These are phyloP conservation scores for Andricus grossulariae DNA, from an alignment of 1,140 invertebrate genomes.

Conservation along the genomic window DNA sequence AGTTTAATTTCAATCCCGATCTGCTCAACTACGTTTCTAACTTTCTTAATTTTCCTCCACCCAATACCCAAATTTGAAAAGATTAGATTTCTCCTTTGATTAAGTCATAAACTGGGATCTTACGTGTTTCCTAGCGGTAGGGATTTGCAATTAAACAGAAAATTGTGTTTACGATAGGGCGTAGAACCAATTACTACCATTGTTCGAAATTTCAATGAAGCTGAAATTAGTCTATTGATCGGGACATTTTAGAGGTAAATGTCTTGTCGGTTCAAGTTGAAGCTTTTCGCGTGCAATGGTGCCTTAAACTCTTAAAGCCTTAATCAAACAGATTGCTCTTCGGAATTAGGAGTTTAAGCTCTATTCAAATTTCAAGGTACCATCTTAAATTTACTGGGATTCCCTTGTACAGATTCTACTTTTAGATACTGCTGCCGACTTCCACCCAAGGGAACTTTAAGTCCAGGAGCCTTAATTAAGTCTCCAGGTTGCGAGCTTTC, in stretches of 20 bases:
- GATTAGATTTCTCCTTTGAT: not conserved
- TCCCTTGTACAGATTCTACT: not conserved
- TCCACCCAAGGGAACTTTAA: conserved; percentile 10
- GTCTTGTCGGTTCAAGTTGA: not conserved
- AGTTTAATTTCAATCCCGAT: too few relatives aligned
- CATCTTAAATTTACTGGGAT: not conserved
- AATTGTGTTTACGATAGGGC: conserved; percentile 17
- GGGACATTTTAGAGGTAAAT: conserved; percentile 9
- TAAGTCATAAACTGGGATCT: not conserved
- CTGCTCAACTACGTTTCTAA: too few relatives aligned
- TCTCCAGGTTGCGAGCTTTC: not conserved
- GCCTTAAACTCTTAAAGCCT: not conserved
- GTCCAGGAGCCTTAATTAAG: conserved; percentile 2
- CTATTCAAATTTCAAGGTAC: conserved; percentile 10
- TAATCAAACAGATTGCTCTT: conserved; percentile 12
- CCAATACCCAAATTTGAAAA: too few relatives aligned
- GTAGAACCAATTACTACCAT: conserved; percentile 1
- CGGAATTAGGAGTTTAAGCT: conserved; percentile 1
- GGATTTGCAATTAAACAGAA: conserved; percentile 15
- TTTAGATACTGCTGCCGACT: not conserved
- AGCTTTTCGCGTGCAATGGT: not conserved
- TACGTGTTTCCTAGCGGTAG: not conserved
- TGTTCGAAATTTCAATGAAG: conserved; percentile 21
- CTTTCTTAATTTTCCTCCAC: too few relatives aligned
- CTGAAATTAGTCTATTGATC: conserved; percentile 19